Evolutionary conservation across 2,797 vertebrate species (phyloP).

Genomic region (Sparidentex hasta): DNA sequence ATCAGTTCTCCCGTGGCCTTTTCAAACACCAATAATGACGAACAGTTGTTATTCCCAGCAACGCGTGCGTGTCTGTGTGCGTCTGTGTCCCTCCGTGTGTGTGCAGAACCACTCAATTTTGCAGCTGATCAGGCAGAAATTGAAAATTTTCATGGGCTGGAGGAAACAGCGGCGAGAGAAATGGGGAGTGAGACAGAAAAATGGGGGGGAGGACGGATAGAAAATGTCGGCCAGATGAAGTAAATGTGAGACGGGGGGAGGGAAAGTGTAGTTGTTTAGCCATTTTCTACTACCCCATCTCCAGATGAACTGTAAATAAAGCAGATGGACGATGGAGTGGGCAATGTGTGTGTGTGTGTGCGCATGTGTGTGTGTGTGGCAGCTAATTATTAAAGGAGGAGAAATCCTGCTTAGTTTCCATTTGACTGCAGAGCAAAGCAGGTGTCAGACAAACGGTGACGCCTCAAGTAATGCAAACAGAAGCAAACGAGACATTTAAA

Average conservation of each 20-base stretch:
- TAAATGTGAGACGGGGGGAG: not conserved
- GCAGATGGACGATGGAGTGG: constrained; percentile 37
- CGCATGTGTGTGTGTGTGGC: constrained; percentile 29
- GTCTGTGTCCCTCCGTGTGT: constrained; percentile 9
- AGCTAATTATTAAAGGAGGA: constrained; percentile 66
- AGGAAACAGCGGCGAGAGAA: constrained; percentile 30
- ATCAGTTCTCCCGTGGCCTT: constrained; percentile 21
- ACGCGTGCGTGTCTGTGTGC: not conserved
- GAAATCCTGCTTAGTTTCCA: constrained; percentile 69
- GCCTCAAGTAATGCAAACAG: constrained; percentile 6
- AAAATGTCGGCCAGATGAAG: constrained; percentile 2
- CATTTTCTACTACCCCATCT: constrained; percentile 39
- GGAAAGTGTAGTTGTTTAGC: constrained; percentile 45
- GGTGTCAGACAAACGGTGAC: constrained; percentile 34
- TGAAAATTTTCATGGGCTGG: constrained; percentile 53
- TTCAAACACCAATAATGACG: constrained; percentile 38
- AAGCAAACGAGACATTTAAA: not conserved
- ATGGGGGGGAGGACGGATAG: not conserved
- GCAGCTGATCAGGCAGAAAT: constrained; percentile 75
- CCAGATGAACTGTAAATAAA: constrained; percentile 35
- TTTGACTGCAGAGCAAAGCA: constrained; percentile 43
- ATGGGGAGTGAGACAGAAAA: constrained; percentile 19
- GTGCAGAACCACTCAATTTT: constrained; percentile 61
- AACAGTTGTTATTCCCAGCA: constrained; percentile 34
- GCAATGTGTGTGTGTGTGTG: constrained; percentile 12